Conservation (phyloP, 1,140 invertebrate genomes). For the Pissodes strobi region DNA sequence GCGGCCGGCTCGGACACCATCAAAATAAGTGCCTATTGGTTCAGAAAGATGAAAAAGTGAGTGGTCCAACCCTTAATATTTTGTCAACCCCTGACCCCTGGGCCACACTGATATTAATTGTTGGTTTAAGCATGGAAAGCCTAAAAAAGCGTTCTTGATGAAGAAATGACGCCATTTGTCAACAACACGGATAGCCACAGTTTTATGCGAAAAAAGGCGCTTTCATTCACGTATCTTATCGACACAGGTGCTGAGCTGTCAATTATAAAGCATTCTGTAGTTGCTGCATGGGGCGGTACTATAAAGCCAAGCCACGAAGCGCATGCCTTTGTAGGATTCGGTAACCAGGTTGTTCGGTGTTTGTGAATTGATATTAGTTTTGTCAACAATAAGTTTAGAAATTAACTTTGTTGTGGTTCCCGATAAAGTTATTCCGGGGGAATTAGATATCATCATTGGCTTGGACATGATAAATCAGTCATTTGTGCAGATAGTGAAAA, state of each 20-base stretch:
- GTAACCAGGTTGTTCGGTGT: no score
- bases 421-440: no score
- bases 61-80: not conserved
- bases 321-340: no score
- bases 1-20: not conserved
- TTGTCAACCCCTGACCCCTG: not conserved
- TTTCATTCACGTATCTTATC: no score
- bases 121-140: slow-evolving; percentile 21
- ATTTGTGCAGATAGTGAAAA: no score
- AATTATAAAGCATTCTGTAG: no score
- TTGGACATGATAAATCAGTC: slow-evolving; percentile 24
- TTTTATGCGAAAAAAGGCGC: slow-evolving; percentile 9
- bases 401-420: no score
- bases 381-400: no score
- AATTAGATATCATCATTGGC: slow-evolving; percentile 24
- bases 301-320: slow-evolving; percentile 7
- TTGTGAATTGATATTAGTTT: no score
- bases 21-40: not conserved
- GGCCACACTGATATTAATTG: slow-evolving; percentile 11
- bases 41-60: not conserved
- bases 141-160: slow-evolving; percentile 1
- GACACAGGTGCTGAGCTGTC: slow-evolving; percentile 17
- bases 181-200: slow-evolving; percentile 10
- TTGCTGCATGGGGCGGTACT: not conserved
- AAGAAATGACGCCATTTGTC: slow-evolving; percentile 3